These are phyloP conservation scores for Acanthornis magna DNA, from an alignment of 2,797 vertebrate species.

Conservation along the genomic window DNA sequence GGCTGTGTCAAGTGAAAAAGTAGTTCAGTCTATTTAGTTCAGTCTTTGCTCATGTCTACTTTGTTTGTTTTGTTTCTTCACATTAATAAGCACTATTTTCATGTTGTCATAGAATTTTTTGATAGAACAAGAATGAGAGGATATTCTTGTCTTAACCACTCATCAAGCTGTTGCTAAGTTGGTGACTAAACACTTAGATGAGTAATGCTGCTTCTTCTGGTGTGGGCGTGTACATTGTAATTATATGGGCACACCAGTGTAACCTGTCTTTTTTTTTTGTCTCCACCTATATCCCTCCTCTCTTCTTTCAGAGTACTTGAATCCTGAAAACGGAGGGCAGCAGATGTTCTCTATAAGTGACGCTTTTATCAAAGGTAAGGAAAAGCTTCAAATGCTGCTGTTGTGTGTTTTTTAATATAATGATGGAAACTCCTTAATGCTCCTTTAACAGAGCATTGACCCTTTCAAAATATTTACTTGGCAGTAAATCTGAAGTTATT, in stretches of 20 bases:
- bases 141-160: conserved; percentile 41
- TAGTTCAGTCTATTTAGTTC: not conserved
- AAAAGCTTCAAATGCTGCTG: not conserved
- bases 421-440: not conserved
- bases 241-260: conserved; percentile 45
- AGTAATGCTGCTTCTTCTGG: conserved; percentile 51
- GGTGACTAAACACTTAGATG: conserved; percentile 50
- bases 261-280: conserved; percentile 50
- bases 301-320: conserved; percentile 84
- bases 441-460: not conserved
- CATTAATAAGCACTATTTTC: not conserved
- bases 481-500: not conserved
- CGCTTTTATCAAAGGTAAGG: conserved; percentile 96
- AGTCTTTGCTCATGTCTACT: not conserved
- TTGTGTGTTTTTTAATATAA: not conserved
- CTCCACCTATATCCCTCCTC: conserved; percentile 63
- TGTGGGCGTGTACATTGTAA: conserved; percentile 68
- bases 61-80: not conserved
- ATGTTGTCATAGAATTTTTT: not conserved
- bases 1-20: not conserved
- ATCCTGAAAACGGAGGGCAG: conserved; percentile 92
- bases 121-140: conserved; percentile 27
- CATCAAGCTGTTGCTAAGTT: conserved; percentile 43
- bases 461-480: not conserved
- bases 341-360: conserved; percentile 94